Base-by-base conservation (phyloP, 2,888 invertebrate species). In the Ornithoptera priamus region DNA sequence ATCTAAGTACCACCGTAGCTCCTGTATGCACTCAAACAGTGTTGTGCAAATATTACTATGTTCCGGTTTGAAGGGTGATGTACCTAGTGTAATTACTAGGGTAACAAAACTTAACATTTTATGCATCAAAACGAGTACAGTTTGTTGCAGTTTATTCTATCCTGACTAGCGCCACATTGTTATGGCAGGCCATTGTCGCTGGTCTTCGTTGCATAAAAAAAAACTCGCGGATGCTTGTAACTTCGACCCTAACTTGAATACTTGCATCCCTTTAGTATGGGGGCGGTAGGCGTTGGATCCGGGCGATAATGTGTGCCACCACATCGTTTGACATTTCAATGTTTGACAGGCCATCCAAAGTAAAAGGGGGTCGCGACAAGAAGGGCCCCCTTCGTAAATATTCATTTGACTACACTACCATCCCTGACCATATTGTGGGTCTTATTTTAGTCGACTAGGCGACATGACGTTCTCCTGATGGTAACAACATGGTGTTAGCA, bases 281-380 rank as follows among this genome's bases (percentile, higher is more conserved):
- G 82, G 83, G 60, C 69, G 65, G 20, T n/a, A 75, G 82, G 80
- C 76, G 75, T 78, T 72, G 68, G 65, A 53, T 64, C 65, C 69
- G 75, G 72, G 74, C 74, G 81, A 80, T 84, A 84, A 83, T 82
- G 78, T 84, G 82, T 81, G 74, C 81, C 84, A 85, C 85, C 85
- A 75, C 84, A 83, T 76, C 78, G 76, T 76, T 80, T 79, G 80
- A 83, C 83, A 85, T 81, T 82, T 72, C 77, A 82, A 82, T 84
- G 80, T 84, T 81, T 76, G 72, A 72, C 71, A 69, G 71, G 72
- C 74, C 75, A 39, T 10, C 39, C 39, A 39, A 39, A 39, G 39
- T 39, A 10, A 10, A 39, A 10, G 10, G 39, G 39, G 30, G 76
- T 72, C 73, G 64, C 67, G 75, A 71, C 76, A 74, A 73, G 73